Conservation (phyloP, 2,888 invertebrate genomes). For the Himalopsyche tibetana region DNA sequence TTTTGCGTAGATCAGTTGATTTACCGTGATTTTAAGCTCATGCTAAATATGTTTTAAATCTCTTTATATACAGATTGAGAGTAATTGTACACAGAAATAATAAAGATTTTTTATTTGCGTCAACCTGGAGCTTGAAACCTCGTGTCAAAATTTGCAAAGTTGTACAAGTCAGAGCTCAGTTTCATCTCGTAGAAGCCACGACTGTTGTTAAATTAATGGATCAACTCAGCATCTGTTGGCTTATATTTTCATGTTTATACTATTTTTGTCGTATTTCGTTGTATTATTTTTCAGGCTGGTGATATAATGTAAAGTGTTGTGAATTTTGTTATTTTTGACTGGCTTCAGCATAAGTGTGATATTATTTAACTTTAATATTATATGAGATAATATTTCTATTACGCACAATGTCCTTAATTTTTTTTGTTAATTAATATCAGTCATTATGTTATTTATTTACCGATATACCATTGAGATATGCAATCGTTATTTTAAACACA, state of each 20-base stretch:
- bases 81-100: no score
- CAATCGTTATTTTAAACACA: slow-evolving; percentile 18
- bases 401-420: background rate
- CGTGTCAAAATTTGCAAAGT: background rate
- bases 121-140: background rate
- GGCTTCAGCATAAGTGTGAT: background rate
- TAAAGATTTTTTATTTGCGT: background rate
- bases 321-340: background rate
- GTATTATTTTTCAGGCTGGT: background rate
- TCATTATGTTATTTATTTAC: background rate
- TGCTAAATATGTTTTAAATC: no score
- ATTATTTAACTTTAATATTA: background rate
- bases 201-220: background rate
- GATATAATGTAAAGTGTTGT: background rate
- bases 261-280: background rate
- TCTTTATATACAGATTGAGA: no score
- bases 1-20: no score
- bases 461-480: slow-evolving; percentile 8
- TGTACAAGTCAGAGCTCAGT: background rate
- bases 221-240: background rate
- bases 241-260: slow-evolving; percentile 5
- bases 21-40: no score
- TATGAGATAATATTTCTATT: background rate
- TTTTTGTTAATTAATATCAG: background rate
- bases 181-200: background rate